Evolutionary conservation across 1,140 invertebrate species (phyloP), one percentile per base, ranked within the genome.

Genomic region (Drosophila ohnishii): DNA sequence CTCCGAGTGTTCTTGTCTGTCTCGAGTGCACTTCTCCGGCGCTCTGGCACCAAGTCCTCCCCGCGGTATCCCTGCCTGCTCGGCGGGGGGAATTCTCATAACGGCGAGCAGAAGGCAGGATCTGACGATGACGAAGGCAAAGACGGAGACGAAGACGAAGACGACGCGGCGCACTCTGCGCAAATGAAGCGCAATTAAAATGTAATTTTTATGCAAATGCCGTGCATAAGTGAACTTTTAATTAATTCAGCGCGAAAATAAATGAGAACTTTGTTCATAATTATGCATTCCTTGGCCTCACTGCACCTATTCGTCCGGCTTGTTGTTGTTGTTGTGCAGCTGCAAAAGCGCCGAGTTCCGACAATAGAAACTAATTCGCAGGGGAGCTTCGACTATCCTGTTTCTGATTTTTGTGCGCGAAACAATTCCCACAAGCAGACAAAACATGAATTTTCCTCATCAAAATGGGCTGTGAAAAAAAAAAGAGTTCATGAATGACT

Each of bases 151-250:
- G 25, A 6, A 10, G 32, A 7, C 45, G 71, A 58, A 75, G 60
- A 51, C 35, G 47, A 58, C 30, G 25, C 57, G 45, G 60, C 70
- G 50, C 50, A 53, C 83, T 87, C 75, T 66, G 70, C 77, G 79
- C 80, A 87, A 88, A 88, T 88, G 84, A 87, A 87, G 84, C 84
- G 84, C 84, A 88, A 87, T 87, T 87, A 87, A 87, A 87, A 87
- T 87, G 84, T 88, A 72, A 87, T 87, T 87, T 87, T 87, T 84
- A 87, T 87, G 84, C 80, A 87, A 88, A 87, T 87, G 83, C 70
- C 84, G 84, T 84, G 84, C 84, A 88, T 87, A 87, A 87, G 84
- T 88, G 85, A 88, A 84, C 80, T 88, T 88, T 88, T 88, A 88
- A 88, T 88, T 88, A 88, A 88, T 88, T 88, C 84, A 78, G 85